Base-by-base conservation (phyloP, 92 coral and sea anemone genomes). In the Porites evermanni region DNA sequence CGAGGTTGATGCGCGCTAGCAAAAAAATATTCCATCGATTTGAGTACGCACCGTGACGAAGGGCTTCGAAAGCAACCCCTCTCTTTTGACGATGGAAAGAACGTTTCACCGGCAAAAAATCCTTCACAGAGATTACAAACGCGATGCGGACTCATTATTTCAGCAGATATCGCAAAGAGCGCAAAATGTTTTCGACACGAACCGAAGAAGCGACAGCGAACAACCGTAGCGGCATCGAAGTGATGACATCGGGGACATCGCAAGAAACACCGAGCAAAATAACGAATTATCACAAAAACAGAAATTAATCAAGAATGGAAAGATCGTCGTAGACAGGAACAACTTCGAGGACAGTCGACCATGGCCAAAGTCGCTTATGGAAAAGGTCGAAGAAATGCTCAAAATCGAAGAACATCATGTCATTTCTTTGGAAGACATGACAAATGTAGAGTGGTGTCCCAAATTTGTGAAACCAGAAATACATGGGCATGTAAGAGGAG, bases 381-480 rank as follows among this genome's bases (percentile, higher is more conserved):
- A 53, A 59, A 44, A 88, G 82, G 69, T 88, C 51, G 75, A 76
- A 23, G 47, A 88, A 83, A 83, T 88, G 87, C 67, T 83, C 6
- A 8, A 32, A 21, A 88, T 72, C 11, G 91, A 88, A 47, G 47
- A 59, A 6, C 88, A 82, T 47, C 91, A 88, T 60, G 73, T 77
- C 32, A 65, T 51, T 67, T 77, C 80, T 72, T 89, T 71, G 18
- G 74, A 86, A 71, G 85, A 84, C 44, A 73, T 84, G n/a, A 50
- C 52, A n/a, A 17, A 56, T 26, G 88, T 88, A 60, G 67, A 50
- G 53, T 89, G 92, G 92, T 89, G 92, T 79, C 92, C 92, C 12
- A 44, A 54, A 24, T 89, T 75, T 74, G 82, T 89, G 47, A 83
- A 74, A n/a, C 82, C 88, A 21, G 92, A 89, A 44, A 78, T 77